phyloP scores from a whole-genome alignment of 1,140 invertebrate species.

The Drosophila carrolli region DNA sequence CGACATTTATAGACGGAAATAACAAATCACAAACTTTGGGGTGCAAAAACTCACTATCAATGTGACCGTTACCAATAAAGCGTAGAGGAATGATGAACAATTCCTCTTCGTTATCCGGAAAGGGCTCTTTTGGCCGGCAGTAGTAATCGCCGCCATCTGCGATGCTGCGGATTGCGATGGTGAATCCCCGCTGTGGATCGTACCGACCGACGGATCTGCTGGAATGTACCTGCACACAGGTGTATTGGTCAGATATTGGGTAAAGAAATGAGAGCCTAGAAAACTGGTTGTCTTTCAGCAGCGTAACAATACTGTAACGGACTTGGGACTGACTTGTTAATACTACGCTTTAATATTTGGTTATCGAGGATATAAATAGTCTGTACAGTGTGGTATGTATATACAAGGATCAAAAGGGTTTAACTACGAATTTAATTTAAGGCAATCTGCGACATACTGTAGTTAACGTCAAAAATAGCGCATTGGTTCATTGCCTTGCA shows the following conservation, averaged over 20 bases:
- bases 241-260: constrained; percentile 13
- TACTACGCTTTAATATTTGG: constrained; percentile 23
- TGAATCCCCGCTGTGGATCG: constrained; percentile 87
- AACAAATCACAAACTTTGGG: constrained; percentile 84
- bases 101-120: constrained; percentile 55
- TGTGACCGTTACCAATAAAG: constrained; percentile 82
- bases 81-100: constrained; percentile 67
- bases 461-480: constrained; percentile 24
- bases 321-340: constrained; percentile 5
- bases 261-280: neutral
- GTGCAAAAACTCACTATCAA: constrained; percentile 85
- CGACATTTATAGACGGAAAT: constrained; percentile 79
- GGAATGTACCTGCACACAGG: constrained; percentile 64
- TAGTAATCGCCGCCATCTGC: constrained; percentile 83
- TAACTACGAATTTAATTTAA: constrained; percentile 18
- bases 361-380: neutral
- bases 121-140: constrained; percentile 85
- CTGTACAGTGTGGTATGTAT: constrained; percentile 11
- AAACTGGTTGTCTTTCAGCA: neutral
- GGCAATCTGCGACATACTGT: constrained; percentile 27
- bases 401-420: constrained; percentile 1
- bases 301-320: neutral
- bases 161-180: constrained; percentile 84
- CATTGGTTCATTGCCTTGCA: neutral
- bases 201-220: constrained; percentile 83